phyloP scores from a whole-genome alignment of 2,113 vertebrate genomes.

The Morone chrysops region DNA sequence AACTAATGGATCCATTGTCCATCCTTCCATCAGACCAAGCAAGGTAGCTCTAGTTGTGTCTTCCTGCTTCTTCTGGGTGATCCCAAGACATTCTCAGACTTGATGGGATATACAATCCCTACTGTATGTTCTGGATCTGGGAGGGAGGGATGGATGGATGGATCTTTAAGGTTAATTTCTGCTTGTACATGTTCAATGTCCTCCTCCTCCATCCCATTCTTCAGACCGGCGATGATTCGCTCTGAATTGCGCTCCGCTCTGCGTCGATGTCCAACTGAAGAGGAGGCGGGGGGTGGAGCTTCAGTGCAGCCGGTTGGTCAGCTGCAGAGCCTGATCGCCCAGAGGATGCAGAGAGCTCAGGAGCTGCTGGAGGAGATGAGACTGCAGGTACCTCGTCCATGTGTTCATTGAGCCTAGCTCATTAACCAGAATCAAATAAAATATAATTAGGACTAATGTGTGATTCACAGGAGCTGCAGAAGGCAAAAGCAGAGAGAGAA shows the following conservation, averaged over 20 bases:
- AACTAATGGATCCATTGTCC: background rate
- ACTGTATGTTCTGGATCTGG: background rate
- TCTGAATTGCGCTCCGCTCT: conserved; percentile 68
- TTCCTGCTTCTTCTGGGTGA: background rate
- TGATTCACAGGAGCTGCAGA: conserved; percentile 77
- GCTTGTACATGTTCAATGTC: background rate
- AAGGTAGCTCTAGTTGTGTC: no score
- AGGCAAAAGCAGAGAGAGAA: conserved; percentile 67
- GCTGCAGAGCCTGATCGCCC: conserved; percentile 93
- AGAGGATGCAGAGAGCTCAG: conserved; percentile 96
- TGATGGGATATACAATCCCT: background rate
- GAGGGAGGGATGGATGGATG: no score
- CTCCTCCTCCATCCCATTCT: background rate
- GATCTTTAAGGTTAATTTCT: background rate
- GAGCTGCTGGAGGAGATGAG: conserved; percentile 94
- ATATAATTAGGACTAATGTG: background rate
- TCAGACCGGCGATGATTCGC: conserved; percentile 68
- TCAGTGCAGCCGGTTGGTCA: conserved; percentile 82
- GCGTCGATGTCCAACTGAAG: conserved; percentile 78
- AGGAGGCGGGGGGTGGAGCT: conserved; percentile 63
- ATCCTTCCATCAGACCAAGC: background rate
- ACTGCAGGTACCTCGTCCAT: conserved; percentile 75
- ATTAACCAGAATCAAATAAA: background rate
- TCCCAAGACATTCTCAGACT: background rate
- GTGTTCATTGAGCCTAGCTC: background rate